Conservation (phyloP, 2,888 invertebrate species). For the Agonopterix arenella region DNA sequence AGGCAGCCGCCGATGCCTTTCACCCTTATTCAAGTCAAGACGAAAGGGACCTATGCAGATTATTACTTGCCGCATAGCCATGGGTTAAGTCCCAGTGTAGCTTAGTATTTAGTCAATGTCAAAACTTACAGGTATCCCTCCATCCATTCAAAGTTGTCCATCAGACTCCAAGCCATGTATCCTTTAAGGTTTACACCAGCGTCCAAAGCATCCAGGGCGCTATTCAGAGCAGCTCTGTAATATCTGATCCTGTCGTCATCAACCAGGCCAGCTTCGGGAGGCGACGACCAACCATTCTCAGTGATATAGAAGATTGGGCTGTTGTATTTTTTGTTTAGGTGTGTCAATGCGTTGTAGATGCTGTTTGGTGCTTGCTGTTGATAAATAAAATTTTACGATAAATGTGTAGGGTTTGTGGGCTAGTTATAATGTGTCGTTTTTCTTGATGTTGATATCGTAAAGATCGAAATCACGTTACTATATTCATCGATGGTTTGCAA, state of each 20-base stretch:
- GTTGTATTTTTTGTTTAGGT: conserved; percentile 63
- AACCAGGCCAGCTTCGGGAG: conserved; percentile 21
- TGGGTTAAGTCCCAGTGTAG: too few species aligned
- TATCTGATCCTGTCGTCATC: conserved; percentile 57
- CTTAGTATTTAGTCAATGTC: too few species aligned
- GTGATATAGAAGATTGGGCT: conserved; percentile 68
- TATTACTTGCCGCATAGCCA: too few species aligned
- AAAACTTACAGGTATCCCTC: conserved; percentile 68
- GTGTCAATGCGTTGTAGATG: conserved; percentile 69
- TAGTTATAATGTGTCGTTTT: neutral
- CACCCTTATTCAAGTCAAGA: too few species aligned
- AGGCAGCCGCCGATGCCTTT: too few species aligned
- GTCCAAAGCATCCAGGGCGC: conserved; percentile 53
- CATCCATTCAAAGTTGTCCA: conserved; percentile 82
- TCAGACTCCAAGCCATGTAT: conserved; percentile 79
- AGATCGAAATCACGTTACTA: neutral
- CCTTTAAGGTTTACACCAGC: conserved; percentile 65
- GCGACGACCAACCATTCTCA: conserved; percentile 72
- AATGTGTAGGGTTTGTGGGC: neutral
- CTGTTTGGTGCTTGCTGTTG: conserved; percentile 74
- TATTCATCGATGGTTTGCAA: too few species aligned
- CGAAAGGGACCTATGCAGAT: too few species aligned
- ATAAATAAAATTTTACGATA: neutral
- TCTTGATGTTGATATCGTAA: neutral
- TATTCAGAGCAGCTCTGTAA: conserved; percentile 55